Evolutionary conservation across 2,113 vertebrate species (phyloP).

Genomic region (Ameiurus melas): DNA sequence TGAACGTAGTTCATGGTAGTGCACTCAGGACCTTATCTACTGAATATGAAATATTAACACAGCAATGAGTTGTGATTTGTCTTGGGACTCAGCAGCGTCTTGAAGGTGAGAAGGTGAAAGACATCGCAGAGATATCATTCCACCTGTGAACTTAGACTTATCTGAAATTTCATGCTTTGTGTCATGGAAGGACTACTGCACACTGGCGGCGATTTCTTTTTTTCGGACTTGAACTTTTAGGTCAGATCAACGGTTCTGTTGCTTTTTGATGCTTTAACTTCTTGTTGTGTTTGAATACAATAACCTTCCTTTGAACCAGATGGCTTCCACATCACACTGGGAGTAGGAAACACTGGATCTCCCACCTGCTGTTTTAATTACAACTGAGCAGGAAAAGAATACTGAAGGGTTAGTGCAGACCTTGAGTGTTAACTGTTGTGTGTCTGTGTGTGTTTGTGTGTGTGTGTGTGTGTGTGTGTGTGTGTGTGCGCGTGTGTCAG

Average conservation of each 20-base stretch:
- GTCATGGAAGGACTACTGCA: constrained; percentile 67
- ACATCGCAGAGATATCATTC: constrained; percentile 39
- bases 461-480: too few species aligned
- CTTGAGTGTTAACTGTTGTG: constrained; percentile 55
- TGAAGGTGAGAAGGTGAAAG: constrained; percentile 32
- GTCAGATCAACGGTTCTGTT: constrained; percentile 67
- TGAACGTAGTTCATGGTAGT: not conserved
- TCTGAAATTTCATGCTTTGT: constrained; percentile 71
- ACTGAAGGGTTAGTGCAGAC: constrained; percentile 62
- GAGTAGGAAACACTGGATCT: constrained; percentile 68
- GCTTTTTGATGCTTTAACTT: constrained; percentile 76
- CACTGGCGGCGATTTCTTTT: constrained; percentile 62
- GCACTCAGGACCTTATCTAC: not conserved
- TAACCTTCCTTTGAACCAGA: constrained; percentile 71
- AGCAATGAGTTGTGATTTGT: not conserved
- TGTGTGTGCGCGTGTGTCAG: too few species aligned
- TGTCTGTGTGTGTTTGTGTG: not conserved
- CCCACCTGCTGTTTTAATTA: constrained; percentile 81
- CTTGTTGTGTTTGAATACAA: constrained; percentile 65
- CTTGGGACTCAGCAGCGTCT: not conserved
- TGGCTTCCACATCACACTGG: constrained; percentile 74
- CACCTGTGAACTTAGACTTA: constrained; percentile 50
- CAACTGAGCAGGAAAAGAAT: constrained; percentile 63
- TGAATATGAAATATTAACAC: constrained; percentile 13
- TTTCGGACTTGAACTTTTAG: constrained; percentile 54